Conservation (phyloP, 2,888 invertebrate genomes). For the Hipparchia semele region DNA sequence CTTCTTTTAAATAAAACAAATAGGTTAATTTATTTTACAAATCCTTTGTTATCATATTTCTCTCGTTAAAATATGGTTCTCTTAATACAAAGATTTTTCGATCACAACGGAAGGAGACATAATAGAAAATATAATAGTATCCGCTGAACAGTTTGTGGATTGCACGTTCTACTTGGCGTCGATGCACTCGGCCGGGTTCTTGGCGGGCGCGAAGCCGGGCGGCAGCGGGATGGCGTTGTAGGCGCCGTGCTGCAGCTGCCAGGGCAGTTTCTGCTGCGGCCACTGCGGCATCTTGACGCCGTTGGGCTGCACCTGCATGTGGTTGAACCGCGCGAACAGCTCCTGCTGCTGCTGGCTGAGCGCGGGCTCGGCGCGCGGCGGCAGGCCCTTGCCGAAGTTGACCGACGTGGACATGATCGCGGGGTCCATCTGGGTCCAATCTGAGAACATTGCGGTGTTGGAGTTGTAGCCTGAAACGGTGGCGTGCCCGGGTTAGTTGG, state of each 20-base stretch:
- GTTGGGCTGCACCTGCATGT: conserved; percentile 56
- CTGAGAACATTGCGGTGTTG: conserved; percentile 82
- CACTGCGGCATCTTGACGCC: conserved; percentile 40
- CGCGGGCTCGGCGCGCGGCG: conserved; percentile 32
- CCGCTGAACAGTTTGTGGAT: conserved; percentile 37
- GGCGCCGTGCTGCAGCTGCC: conserved; percentile 43
- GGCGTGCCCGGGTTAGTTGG: conserved; percentile 17
- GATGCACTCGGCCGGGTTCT: conserved; percentile 55
- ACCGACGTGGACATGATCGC: conserved; percentile 92
- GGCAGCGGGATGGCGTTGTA: conserved; percentile 68
- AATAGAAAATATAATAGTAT: conserved; percentile 62
- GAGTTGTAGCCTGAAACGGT: conserved; percentile 57
- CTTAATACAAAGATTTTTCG: conserved; percentile 82
- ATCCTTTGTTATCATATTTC: conserved; percentile 83
- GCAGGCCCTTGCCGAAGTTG: conserved; percentile 69
- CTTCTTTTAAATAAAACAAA: conserved; percentile 78
- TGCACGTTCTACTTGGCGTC: too few relatives aligned
- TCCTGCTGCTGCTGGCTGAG: conserved; percentile 66
- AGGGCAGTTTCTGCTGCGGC: conserved; percentile 47
- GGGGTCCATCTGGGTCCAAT: conserved; percentile 97
- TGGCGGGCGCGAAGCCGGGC: conserved; percentile 76
- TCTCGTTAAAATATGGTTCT: conserved; percentile 81
- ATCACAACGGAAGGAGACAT: conserved; percentile 70
- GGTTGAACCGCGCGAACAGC: conserved; percentile 72
- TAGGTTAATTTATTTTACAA: conserved; percentile 83